Percentiles rank a stretch among this genome's conserved stretches.
Conservation (phyloP, 2,797 vertebrate species). For the Poecile montanus region DNA sequence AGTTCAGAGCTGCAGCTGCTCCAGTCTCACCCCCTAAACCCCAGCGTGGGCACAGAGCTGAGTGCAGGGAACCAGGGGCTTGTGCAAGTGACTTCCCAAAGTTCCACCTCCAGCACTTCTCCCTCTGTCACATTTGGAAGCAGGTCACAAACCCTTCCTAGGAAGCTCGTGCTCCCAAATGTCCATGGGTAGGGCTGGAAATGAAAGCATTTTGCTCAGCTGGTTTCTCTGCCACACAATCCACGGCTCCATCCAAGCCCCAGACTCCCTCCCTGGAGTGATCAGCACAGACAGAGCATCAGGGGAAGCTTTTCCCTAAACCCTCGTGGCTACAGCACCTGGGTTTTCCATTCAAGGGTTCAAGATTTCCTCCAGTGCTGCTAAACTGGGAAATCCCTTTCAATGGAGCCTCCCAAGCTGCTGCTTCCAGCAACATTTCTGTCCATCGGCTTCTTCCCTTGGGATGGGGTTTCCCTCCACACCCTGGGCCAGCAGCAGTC, state of each 20-base stretch:
- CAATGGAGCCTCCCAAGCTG: neutral
- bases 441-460: neutral
- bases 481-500: neutral
- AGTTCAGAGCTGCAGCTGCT: neutral
- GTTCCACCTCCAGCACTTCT: neutral
- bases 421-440: neutral
- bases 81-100: neutral
- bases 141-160: neutral
- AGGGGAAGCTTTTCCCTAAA: neutral
- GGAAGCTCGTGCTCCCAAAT: neutral
- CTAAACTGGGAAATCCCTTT: neutral
- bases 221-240: neutral
- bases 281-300: neutral
- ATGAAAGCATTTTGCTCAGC: neutral
- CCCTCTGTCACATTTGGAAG: neutral
- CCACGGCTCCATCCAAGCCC: neutral
- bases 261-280: neutral
- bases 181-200: neutral
- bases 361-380: neutral
- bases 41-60: accelerated
- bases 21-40: neutral
- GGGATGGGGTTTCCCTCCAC: neutral
- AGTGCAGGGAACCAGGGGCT: neutral
- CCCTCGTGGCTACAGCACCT: neutral
- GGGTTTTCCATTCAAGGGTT: neutral